These are phyloP conservation scores for Nannobrachium achirus DNA, from an alignment of 2,113 vertebrate species.

Conservation along the genomic window DNA sequence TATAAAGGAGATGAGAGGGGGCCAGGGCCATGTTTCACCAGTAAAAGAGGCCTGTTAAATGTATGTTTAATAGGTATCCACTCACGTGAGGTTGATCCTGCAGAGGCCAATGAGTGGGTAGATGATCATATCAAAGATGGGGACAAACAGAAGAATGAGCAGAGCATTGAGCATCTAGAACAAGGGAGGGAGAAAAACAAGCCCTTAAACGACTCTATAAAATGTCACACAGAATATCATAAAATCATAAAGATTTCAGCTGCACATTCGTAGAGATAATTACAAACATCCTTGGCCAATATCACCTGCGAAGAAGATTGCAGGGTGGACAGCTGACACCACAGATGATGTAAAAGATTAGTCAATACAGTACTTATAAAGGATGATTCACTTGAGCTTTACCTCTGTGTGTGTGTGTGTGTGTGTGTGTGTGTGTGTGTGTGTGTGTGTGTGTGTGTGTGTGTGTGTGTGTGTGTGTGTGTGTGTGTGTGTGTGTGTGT, in stretches of 20 bases:
- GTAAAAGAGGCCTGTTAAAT: conserved; percentile 29
- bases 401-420: not conserved
- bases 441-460: no score
- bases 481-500: no score
- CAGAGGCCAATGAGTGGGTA: conserved; percentile 89
- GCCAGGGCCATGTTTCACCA: no score
- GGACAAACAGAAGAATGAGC: conserved; percentile 93
- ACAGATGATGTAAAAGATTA: not conserved
- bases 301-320: conserved; percentile 17
- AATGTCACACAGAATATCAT: conserved; percentile 24
- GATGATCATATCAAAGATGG: conserved; percentile 91
- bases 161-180: conserved; percentile 92
- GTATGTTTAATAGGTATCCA: no score
- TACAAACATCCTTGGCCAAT: conserved; percentile 19
- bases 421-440: no score
- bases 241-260: conserved; percentile 52
- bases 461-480: no score
- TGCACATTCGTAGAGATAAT: conserved; percentile 11
- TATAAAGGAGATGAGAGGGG: conserved; percentile 10
- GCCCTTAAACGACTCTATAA: conserved; percentile 34
- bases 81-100: conserved; percentile 92
- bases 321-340: not conserved
- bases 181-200: conserved; percentile 4
- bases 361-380: not conserved
- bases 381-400: not conserved